phyloP scores from a whole-genome alignment of 64 coral and sea anemone genomes.

The Platygyra sinensis region DNA sequence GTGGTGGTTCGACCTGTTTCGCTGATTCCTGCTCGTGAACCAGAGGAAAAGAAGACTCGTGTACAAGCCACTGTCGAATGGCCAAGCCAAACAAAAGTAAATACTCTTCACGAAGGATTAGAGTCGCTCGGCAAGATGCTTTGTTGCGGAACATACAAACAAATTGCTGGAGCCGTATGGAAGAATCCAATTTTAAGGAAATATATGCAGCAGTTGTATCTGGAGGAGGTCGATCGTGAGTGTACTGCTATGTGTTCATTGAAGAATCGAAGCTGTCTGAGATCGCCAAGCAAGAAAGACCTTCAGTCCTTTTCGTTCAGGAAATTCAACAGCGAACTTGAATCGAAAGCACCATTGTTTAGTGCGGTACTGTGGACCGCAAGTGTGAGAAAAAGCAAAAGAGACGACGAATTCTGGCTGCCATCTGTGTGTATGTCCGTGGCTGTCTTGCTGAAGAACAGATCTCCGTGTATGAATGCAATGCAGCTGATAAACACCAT shows the following conservation, averaged over 20 bases:
- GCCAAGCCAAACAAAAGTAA: constrained; percentile 57
- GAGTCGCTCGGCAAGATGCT: constrained; percentile 68
- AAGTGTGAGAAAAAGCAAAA: constrained; percentile 38
- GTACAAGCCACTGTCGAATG: constrained; percentile 62
- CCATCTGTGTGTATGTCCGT: constrained; percentile 42
- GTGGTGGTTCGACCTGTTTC: neutral
- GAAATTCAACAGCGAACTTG: constrained; percentile 49
- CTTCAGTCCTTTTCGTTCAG: constrained; percentile 55
- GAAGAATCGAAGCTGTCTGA: constrained; percentile 48
- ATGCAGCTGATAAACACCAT: constrained; percentile 49
- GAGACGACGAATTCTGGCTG: constrained; percentile 24
- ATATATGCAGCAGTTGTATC: constrained; percentile 44
- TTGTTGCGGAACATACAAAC: constrained; percentile 58
- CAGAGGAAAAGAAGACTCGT: constrained; percentile 24
- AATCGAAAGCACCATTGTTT: too few species aligned
- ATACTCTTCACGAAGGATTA: constrained; percentile 41
- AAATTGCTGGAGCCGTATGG: constrained; percentile 59
- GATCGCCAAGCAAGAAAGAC: constrained; percentile 58
- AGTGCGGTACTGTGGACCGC: constrained; percentile 53
- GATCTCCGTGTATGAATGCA: constrained; percentile 41
- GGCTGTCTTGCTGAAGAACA: constrained; percentile 36
- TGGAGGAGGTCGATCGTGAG: constrained; percentile 53
- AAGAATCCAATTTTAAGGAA: constrained; percentile 41
- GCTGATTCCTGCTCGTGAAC: neutral
- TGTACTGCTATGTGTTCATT: constrained; percentile 48